These are phyloP conservation scores for Habrosyne pyritoides DNA, from an alignment of 2,888 invertebrate species.

Conservation along the genomic window DNA sequence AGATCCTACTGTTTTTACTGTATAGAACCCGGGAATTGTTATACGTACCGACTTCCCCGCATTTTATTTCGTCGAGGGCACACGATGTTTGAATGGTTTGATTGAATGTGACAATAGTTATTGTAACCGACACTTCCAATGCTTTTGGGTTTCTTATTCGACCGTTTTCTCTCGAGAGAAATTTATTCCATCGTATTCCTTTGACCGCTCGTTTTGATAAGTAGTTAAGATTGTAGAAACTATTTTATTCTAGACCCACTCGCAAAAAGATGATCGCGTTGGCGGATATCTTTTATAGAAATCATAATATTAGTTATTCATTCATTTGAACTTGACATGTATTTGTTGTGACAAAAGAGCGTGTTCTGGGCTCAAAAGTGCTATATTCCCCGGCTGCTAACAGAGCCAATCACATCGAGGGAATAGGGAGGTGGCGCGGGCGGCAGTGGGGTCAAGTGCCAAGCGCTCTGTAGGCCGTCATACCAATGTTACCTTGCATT, in stretches of 20 bases:
- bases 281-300: too few relatives aligned
- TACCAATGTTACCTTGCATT: constrained; percentile 40
- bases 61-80: constrained; percentile 72
- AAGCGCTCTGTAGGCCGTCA: constrained; percentile 32
- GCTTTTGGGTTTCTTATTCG: constrained; percentile 54
- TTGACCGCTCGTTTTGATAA: constrained; percentile 41
- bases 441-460: constrained; percentile 37
- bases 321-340: constrained; percentile 20
- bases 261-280: too few relatives aligned
- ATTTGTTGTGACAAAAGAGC: constrained; percentile 37
- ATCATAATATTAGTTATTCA: background rate
- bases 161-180: constrained; percentile 47
- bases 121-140: constrained; percentile 64
- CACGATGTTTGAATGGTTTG: constrained; percentile 71
- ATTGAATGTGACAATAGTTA: constrained; percentile 81
- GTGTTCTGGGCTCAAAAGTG: constrained; percentile 25
- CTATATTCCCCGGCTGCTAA: constrained; percentile 28
- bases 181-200: constrained; percentile 52
- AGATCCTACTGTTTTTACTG: constrained; percentile 79
- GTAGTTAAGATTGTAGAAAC: constrained; percentile 35
- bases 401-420: constrained; percentile 41
- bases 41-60: constrained; percentile 58
- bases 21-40: constrained; percentile 68
- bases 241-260: constrained; percentile 3
- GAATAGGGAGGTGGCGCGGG: constrained; percentile 13